phyloP scores from a whole-genome alignment of 1,140 invertebrate genomes.

The Hyles vespertilio region DNA sequence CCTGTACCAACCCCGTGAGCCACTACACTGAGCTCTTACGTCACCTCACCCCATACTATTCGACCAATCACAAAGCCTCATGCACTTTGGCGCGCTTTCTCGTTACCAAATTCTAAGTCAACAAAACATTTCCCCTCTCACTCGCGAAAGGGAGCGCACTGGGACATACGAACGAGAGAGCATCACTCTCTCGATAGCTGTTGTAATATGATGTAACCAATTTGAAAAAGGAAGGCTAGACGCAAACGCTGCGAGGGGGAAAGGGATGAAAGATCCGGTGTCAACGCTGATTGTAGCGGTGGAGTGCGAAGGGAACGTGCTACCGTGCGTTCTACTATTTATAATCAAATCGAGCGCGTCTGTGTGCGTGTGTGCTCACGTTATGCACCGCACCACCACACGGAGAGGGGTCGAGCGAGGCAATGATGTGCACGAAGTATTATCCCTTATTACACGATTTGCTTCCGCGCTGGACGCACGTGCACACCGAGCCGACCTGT shows the following conservation, averaged over 20 bases:
- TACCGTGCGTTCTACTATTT: constrained; percentile 74
- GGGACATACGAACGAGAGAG: constrained; percentile 46
- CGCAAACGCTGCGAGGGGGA: constrained; percentile 22
- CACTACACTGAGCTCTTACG: constrained; percentile 50
- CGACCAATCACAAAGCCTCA: constrained; percentile 40
- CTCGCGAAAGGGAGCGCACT: constrained; percentile 29
- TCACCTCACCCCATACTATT: constrained; percentile 70
- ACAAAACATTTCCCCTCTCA: constrained; percentile 37
- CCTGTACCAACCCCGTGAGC: constrained; percentile 61
- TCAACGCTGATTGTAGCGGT: constrained; percentile 64
- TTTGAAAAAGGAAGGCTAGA: constrained; percentile 42
- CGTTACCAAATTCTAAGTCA: constrained; percentile 37
- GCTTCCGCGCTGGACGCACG: constrained; percentile 67
- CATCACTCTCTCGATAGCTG: constrained; percentile 33
- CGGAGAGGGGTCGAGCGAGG: constrained; percentile 47
- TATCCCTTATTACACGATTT: constrained; percentile 73
- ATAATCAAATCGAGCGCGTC: constrained; percentile 64
- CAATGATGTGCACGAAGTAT: constrained; percentile 73
- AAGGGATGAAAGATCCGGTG: constrained; percentile 38
- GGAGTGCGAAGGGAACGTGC: constrained; percentile 72
- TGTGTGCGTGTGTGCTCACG: constrained; percentile 62
- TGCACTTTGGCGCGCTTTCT: constrained; percentile 71
- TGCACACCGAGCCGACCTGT: constrained; percentile 54
- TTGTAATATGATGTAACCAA: constrained; percentile 65
- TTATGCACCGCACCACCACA: constrained; percentile 65